Evolutionary conservation across 2,888 invertebrate species (phyloP), one percentile per base, ranked within the genome.

Genomic region (Acanthacorydalis orientalis): DNA sequence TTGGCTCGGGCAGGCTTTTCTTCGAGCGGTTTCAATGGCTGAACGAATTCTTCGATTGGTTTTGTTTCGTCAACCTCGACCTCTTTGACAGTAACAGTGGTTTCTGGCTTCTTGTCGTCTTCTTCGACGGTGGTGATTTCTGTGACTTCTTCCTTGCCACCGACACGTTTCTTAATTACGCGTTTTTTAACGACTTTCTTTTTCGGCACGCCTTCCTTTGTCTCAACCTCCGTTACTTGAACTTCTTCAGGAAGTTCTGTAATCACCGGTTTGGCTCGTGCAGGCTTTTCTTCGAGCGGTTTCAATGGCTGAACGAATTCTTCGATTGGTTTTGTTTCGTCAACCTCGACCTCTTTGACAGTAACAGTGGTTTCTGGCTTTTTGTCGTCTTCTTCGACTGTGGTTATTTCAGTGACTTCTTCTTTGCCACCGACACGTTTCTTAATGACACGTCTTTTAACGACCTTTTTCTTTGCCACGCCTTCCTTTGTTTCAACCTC

Each of bases 91-190:
- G 54, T 55, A 0, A 64, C 55, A 0, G 59, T 60, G 0, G 58
- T 63, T 3, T 59, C 54, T 0, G 65, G 62, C 11, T 53, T 53
- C n/a, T 61, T 57, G 12, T 55, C 59, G 31, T 61, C 61, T 51
- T 61, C 60, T 48, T 62, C 57, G 10, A 59, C 54, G 0, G 59
- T 63, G 4, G 56, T 47, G 34, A 63, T 61, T 54, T 63, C 60
- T 10, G 65, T 57, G 14, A 55, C 56, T 55, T 62, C 63, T 50
- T 60, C 58, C 55, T 62, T 63, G 39, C 58, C 51, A 51, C 60
- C 64, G 43, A 62, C 56, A 2, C 63, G 59, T 53, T 70, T 70
- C 51, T 68, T 70, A 11, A 72, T 69, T 1, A 65, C 57, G 48
- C 66, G 65, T 11, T 67, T 70, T 50, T 63, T 68, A 3, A 66